Percentiles rank a stretch among this genome's conserved stretches.
Evolutionary conservation across 2,888 invertebrate species (phyloP).

Genomic region (Calephelis perditalis): DNA sequence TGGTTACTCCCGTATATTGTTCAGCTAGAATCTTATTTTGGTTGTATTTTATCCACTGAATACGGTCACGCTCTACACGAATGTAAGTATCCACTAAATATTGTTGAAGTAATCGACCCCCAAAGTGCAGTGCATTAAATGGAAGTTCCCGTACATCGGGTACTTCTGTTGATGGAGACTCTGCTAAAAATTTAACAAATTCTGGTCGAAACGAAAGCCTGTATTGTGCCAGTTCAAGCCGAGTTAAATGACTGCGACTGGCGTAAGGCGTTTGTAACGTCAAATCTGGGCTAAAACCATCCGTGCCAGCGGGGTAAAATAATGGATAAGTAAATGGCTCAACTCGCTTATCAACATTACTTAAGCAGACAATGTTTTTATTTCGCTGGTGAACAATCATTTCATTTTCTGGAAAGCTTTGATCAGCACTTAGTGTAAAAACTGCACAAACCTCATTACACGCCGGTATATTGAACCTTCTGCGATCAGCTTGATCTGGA

Average conservation of each 20-base stretch:
- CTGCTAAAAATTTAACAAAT: conserved; percentile 24
- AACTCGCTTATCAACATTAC: conserved; percentile 27
- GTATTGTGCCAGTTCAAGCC: conserved; percentile 28
- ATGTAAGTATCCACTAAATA: conserved; percentile 25
- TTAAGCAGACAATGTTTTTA: conserved; percentile 26
- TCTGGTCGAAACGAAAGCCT: conserved; percentile 18
- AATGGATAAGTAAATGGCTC: conserved; percentile 22
- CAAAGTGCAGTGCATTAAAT: conserved; percentile 23
- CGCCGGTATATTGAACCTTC: conserved; percentile 24
- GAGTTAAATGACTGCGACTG: conserved; percentile 27
- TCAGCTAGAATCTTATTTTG: conserved; percentile 27
- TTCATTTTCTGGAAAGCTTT: conserved; percentile 27
- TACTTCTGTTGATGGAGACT: conserved; percentile 23
- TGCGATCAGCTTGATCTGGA: conserved; percentile 25
- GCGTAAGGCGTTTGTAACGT: conserved; percentile 26
- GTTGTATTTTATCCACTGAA: conserved; percentile 27
- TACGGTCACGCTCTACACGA: conserved; percentile 26
- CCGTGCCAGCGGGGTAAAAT: conserved; percentile 28
- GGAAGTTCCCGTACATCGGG: conserved; percentile 26
- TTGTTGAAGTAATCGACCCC: conserved; percentile 20
- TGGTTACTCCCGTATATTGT: conserved; percentile 26
- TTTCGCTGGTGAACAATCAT: conserved; percentile 25
- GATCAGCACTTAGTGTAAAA: conserved; percentile 27
- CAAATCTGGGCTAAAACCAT: conserved; percentile 27
- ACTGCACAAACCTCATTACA: conserved; percentile 29